These are phyloP conservation scores for Hippocampus zosterae DNA, from an alignment of 2,113 vertebrate species.

Conservation along the genomic window DNA sequence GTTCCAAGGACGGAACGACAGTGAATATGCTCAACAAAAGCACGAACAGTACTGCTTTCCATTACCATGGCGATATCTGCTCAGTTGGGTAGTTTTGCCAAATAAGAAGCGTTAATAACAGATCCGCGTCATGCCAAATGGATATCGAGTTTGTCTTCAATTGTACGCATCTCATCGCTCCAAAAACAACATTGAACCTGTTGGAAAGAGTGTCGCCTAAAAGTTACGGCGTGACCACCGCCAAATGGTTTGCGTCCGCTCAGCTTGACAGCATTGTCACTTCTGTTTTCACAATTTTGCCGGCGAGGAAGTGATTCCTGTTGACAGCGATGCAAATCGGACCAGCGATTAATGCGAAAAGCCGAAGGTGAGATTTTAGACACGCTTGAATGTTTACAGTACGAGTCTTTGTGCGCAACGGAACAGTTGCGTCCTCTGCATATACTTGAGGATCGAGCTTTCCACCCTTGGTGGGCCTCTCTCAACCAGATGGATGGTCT, in stretches of 20 bases:
- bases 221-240: constrained; percentile 6
- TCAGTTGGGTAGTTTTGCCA: too few relatives aligned
- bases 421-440: constrained; percentile 32
- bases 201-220: not conserved
- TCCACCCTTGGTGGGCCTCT: constrained; percentile 59
- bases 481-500: constrained; percentile 70
- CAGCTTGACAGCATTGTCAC: constrained; percentile 48
- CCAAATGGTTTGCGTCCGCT: constrained; percentile 54
- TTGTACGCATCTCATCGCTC: not conserved
- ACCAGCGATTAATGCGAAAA: constrained; percentile 42
- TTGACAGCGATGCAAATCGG: constrained; percentile 48
- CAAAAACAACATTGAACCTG: not conserved
- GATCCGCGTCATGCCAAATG: not conserved
- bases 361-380: constrained; percentile 1
- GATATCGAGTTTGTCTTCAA: not conserved
- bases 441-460: constrained; percentile 45
- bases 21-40: too few relatives aligned
- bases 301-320: constrained; percentile 46
- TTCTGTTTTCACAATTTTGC: constrained; percentile 41
- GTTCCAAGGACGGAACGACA: too few relatives aligned
- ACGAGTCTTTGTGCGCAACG: constrained; percentile 5
- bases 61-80: too few relatives aligned
- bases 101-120: too few relatives aligned
- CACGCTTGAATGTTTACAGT: constrained; percentile 21
- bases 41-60: too few relatives aligned